Evolutionary conservation across 2,797 vertebrate genomes (phyloP), one percentile per base, ranked within the genome.

Genomic region (Paguma larvata): DNA sequence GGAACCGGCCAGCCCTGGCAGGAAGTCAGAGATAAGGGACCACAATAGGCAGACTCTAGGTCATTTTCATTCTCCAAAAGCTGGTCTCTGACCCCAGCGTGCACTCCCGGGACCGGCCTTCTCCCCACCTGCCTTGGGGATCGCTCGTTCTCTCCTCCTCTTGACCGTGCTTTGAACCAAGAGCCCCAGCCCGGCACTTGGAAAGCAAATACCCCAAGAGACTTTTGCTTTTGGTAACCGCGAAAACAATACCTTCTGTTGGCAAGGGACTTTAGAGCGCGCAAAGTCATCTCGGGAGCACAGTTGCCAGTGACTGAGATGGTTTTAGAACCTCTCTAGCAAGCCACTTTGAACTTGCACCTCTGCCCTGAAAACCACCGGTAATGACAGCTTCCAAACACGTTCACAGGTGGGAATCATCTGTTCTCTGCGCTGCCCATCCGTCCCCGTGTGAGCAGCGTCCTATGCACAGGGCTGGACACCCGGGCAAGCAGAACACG

Each of bases 21-120:
- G 90, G 80, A 92, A 92, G 82, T 72, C 87, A 67, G 67, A 94
- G 88, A 93, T 34, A 75, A 79, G 72, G 14, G 53, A 65, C 34
- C 0, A 72, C 15, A 78, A 51, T 1, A 30, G 32, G 3, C 51
- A 80, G 21, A 44, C 30, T 73, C 51, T 16, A 53, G 63, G 65
- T 83, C 77, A 27, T 38, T 44, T 82, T 51, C 89, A 34, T 84
- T 41, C 32, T 70, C 32, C 34, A n/a, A 83, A 85, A 70, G 67
- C 94, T 83, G 62, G 59, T 16, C 32, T 38, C 41, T 51, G 72
- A 62, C 48, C 70, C 82, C 46, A 21, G 12, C 3, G 70, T 1
- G 21, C 44, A 53, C 1, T 9, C 19, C 32, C 3, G 14, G 46
- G 16, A 63, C 1, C 0, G 41, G 34, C 38, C 25, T 68, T 48